phyloP scores from a whole-genome alignment of 2,113 vertebrate genomes.

The Ibidorhyncha struthersii region DNA sequence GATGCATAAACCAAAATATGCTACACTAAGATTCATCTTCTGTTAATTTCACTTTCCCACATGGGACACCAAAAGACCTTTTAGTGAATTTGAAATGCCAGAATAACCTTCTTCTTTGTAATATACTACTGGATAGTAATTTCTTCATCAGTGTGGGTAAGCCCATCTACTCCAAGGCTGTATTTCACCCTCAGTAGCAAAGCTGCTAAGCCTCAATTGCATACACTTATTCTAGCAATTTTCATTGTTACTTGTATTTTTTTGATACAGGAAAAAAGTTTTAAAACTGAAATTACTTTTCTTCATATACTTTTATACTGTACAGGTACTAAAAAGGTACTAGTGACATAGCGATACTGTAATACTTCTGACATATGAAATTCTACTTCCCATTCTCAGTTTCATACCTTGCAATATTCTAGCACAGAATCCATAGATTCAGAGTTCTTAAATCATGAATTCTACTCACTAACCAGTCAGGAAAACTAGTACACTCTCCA shows the following conservation, averaged over 20 bases:
- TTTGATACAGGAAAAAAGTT: neutral
- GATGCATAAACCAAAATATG: neutral
- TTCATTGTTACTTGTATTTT: neutral
- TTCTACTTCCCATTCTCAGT: neutral
- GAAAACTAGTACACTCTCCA: neutral
- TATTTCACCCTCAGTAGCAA: neutral
- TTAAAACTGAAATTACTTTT: neutral
- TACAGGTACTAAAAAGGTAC: neutral
- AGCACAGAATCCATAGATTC: neutral
- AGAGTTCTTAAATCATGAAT: neutral
- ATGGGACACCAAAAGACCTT: neutral
- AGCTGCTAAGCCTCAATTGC: neutral
- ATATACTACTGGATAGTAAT: neutral
- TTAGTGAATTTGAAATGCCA: neutral
- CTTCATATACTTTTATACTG: neutral
- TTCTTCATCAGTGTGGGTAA: neutral
- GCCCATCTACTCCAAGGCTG: neutral
- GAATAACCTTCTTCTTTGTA: neutral
- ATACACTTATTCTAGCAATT: neutral
- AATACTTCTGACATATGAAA: neutral
- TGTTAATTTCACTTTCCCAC: neutral
- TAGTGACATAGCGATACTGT: neutral
- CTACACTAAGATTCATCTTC: neutral
- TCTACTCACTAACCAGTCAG: neutral
- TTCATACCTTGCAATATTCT: neutral